Evolutionary conservation across 2,888 invertebrate genomes (phyloP), one percentile per base, ranked within the genome.

Genomic region (Eulithis prunata): DNA sequence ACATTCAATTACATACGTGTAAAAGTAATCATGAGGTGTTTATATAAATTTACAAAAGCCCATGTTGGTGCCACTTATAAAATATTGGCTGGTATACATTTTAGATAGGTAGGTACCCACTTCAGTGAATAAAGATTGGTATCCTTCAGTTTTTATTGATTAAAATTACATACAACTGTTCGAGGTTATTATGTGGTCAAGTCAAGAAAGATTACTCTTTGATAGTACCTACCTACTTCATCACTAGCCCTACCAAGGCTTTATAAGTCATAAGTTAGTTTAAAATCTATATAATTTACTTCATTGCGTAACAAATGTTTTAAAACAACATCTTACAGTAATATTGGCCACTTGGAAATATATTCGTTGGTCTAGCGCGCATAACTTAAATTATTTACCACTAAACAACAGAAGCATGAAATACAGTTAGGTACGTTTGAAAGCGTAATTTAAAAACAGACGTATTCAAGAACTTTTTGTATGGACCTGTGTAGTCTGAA

Each of bases 331-430:
- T 41, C 14, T 21, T 55, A 55, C 47, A 65, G 12, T 57, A 67
- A 47, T 64, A 70, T 77, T 77, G 76, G 76, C 75, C 77, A 75
- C 71, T 67, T 70, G 41, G 60, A 57, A 69, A 64, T 62, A 51
- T 58, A 72, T 79, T 79, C 77, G 76, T 75, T 79, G 79, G 70
- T 72, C 63, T 71, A 61, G 72, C 54, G 49, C 47, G 53, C 10
- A 10, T 47, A 38, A 32, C 12, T 0, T 8, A 38, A 36, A 14
- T 47, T 38, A 49, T 21, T 41, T 11, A 49, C 21, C 12, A 47
- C 21, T 47, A 13, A 38, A 54, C 13, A 61, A 61, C 38, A 38
- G 45, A 47, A 47, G 49, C 11, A 4, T 11, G 21, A 21, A 21
- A 49, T 49, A 49, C 49, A 49, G 21, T 21, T 46, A 13, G 13